Evolutionary conservation across 2,888 invertebrate genomes (phyloP), one percentile per base, ranked within the genome.

Genomic region (Drosophila suboccidentalis): DNA sequence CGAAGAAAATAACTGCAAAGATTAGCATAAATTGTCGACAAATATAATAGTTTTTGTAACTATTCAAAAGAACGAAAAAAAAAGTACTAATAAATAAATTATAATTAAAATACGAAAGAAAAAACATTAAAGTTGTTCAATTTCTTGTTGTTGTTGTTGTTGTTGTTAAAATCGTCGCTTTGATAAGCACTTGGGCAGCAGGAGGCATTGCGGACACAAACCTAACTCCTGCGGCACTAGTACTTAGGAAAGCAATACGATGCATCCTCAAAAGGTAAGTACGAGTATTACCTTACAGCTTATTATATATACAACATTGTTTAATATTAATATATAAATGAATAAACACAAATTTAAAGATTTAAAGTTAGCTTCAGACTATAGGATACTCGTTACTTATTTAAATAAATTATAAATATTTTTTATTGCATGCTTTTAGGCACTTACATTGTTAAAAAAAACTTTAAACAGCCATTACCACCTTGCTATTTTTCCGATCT

Each of bases 161-260:
- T 65, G 91, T 71, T 89, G 92, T 66, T 62, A 78, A 84, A 82
- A 70, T 95, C 95, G 93, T 90, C 92, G 90, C 93, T 92, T 93
- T 93, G 91, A 93, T 93, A 93, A 93, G 93, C 93, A 93, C 93
- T 93, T 92, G 92, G 92, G 93, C 93, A 93, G 93, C 93, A 93
- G 93, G 93, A 91, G 93, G 91, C 89, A 81, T 82, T 82, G 73
- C 80, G 82, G 82, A 81, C 71, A 84, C 87, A 82, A 77, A 86
- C 91, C 89, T 91, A 91, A 92, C 93, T 93, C 93, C 93, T 93
- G 93, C 93, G 93, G 93, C 93, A 93, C 93, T 93, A 93, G 93
- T 93, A 93, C 93, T 93, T 93, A 93, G 93, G 91, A 92, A 93
- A 93, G 93, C 84, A 87, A 90, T 75, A 82, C 74, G 78, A 65